Conservation (phyloP, 2,888 invertebrate species). For the Plagodis dolabraria region DNA sequence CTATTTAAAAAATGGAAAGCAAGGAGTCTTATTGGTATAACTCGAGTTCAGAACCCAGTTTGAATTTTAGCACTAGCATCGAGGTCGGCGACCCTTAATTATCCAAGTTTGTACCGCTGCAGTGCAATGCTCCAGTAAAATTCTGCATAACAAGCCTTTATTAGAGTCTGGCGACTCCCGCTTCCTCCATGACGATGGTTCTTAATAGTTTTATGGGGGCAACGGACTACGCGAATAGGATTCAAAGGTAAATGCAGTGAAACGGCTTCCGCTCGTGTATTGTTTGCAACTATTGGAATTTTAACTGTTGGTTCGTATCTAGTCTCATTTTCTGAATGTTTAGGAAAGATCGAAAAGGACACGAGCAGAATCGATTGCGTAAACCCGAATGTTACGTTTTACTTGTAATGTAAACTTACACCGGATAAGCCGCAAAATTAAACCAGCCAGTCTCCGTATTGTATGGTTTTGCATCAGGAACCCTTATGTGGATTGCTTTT, state of each 20-base stretch:
- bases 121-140: conserved; percentile 83
- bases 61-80: conserved; percentile 67
- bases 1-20: no score
- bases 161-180: conserved; percentile 63
- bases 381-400: conserved; percentile 38
- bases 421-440: conserved; percentile 64
- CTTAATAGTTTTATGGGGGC: conserved; percentile 50
- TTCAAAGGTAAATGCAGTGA: conserved; percentile 32
- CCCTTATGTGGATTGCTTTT: conserved; percentile 65
- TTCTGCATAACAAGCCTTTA: conserved; percentile 81
- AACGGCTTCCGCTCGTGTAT: conserved; percentile 29
- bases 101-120: conserved; percentile 69
- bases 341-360: neutral
- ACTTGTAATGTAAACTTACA: conserved; percentile 51
- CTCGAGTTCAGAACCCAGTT: conserved; percentile 34
- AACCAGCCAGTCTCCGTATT: conserved; percentile 56
- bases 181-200: conserved; percentile 55
- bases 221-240: conserved; percentile 33
- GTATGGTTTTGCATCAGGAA: conserved; percentile 60
- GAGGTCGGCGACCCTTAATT: conserved; percentile 79
- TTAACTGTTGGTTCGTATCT: conserved; percentile 1
- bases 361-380: conserved; percentile 19
- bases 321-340: conserved; percentile 2
- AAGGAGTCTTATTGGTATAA: neutral
- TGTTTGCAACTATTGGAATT: conserved; percentile 15